phyloP scores from a whole-genome alignment of 92 coral and sea anemone genomes.

The Porites rus region DNA sequence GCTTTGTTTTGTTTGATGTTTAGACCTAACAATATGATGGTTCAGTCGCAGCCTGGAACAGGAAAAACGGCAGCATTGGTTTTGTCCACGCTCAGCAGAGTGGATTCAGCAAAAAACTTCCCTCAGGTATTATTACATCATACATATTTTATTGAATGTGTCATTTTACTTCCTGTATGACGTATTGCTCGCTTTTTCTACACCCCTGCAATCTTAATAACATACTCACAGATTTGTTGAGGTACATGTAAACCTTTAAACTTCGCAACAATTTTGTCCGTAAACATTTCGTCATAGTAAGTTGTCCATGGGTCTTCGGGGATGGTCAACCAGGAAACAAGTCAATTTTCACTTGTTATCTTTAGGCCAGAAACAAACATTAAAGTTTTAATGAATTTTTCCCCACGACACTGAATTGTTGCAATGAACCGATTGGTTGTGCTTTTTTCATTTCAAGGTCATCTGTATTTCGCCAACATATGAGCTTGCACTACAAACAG shows the following conservation, averaged over 20 bases:
- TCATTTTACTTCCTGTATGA: background rate
- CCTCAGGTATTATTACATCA: conserved; percentile 74
- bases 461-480: conserved; percentile 95
- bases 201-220: no score
- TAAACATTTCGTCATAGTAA: no score
- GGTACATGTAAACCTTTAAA: no score
- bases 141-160: background rate
- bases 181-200: no score
- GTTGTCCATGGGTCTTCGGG: no score
- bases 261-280: no score
- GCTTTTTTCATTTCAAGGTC: conserved; percentile 52
- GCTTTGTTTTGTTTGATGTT: background rate
- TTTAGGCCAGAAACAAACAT: no score
- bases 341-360: no score
- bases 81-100: conserved; percentile 94
- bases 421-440: background rate
- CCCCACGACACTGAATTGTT: background rate
- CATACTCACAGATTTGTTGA: no score
- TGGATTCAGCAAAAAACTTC: conserved; percentile 76
- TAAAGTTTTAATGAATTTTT: no score
- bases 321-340: no score
- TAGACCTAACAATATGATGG: conserved; percentile 97
- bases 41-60: conserved; percentile 97
- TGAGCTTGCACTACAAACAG: conserved; percentile 95
- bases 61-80: conserved; percentile 98